These are phyloP conservation scores for Strigamia crassipes DNA, from an alignment of 2,888 invertebrate genomes.

Conservation along the genomic window DNA sequence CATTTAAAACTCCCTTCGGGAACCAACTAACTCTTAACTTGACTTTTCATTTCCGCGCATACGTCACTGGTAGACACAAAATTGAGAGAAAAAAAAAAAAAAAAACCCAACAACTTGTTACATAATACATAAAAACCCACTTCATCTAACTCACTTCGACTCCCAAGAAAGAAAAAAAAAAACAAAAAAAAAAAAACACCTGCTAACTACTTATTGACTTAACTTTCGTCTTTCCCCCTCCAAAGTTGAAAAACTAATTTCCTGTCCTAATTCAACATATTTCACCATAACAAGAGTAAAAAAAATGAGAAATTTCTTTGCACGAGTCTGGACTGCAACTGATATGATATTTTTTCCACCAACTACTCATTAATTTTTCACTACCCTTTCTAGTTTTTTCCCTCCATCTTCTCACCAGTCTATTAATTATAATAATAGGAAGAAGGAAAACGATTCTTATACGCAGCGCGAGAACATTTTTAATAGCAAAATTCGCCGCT, in stretches of 20 bases:
- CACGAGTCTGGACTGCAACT: conserved; percentile 30
- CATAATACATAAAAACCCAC: neutral
- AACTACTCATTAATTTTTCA: conserved; percentile 28
- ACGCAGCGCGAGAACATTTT: neutral
- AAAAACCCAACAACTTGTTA: neutral
- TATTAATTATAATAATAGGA: conserved; percentile 29
- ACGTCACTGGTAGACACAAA: neutral
- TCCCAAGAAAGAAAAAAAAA: neutral
- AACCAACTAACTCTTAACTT: no score
- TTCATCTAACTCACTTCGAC: neutral
- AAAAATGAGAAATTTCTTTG: conserved; percentile 22
- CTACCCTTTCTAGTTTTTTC: conserved; percentile 25
- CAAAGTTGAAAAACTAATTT: conserved; percentile 1
- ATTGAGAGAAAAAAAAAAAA: neutral
- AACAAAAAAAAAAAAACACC: neutral
- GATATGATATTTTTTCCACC: conserved; percentile 39
- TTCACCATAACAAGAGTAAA: neutral
- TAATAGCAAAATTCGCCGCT: conserved; percentile 28
- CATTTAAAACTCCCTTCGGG: neutral
- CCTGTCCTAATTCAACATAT: conserved; percentile 16
- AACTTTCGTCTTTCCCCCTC: neutral
- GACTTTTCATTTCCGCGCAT: conserved; percentile 37
- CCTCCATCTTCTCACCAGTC: conserved; percentile 34
- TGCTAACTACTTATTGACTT: neutral
- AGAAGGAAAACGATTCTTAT: conserved; percentile 29